Conservation (phyloP, 2,888 invertebrate species). For the Phaedon cochleariae region DNA sequence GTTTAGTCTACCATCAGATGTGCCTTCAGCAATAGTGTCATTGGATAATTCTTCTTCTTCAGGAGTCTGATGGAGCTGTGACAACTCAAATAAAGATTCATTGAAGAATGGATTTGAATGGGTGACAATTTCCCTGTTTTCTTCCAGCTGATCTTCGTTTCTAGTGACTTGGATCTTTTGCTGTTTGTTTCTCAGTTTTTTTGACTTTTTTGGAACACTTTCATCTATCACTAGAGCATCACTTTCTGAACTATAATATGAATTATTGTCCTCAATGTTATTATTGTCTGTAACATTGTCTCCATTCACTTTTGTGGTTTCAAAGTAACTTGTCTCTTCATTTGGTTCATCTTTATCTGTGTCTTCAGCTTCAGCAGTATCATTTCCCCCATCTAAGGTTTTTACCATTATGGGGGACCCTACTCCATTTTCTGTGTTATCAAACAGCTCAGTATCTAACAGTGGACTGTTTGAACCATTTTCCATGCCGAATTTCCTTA, state of each 20-base stretch:
- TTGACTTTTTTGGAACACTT: slow-evolving; percentile 47
- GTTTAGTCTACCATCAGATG: slow-evolving; percentile 32
- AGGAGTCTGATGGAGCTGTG: slow-evolving; percentile 49
- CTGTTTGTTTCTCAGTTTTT: slow-evolving; percentile 26
- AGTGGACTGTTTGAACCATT: slow-evolving; percentile 56
- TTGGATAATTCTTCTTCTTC: slow-evolving; percentile 32
- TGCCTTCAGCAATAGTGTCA: slow-evolving; percentile 18
- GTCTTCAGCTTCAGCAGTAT: too few species aligned
- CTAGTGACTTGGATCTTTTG: slow-evolving; percentile 1
- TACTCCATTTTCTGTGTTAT: slow-evolving; percentile 54
- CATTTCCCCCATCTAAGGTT: slow-evolving; percentile 50
- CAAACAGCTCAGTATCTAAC: slow-evolving; percentile 45
- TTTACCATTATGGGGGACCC: slow-evolving; percentile 56
- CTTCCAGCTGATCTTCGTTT: slow-evolving; percentile 27
- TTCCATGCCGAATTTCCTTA: slow-evolving; percentile 57
- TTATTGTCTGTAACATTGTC: slow-evolving; percentile 42
- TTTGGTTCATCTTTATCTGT: slow-evolving; percentile 40
- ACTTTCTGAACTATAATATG: slow-evolving; percentile 59
- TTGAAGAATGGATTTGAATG: slow-evolving; percentile 60
- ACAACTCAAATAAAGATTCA: slow-evolving; percentile 59
- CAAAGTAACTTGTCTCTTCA: slow-evolving; percentile 35
- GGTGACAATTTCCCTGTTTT: slow-evolving; percentile 35
- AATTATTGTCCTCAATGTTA: slow-evolving; percentile 45
- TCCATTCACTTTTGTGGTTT: slow-evolving; percentile 54
- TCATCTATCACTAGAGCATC: slow-evolving; percentile 61